Conservation (phyloP, 2,797 vertebrate genomes). For the Balearica regulorum region DNA sequence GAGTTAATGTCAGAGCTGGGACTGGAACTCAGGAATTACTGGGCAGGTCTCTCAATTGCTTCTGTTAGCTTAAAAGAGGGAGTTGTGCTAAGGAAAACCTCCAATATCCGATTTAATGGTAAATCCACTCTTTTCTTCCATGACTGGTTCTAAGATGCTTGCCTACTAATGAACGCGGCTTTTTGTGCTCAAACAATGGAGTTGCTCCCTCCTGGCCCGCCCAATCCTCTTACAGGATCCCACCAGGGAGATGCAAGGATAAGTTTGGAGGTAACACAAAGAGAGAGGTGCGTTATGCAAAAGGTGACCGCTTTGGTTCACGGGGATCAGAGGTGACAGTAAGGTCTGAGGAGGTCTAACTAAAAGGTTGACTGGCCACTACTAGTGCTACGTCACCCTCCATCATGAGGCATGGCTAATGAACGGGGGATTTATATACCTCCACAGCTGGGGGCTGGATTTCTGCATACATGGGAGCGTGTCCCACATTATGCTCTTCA, state of each 20-base stretch:
- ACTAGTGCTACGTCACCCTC: not conserved
- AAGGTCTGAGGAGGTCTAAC: not conserved
- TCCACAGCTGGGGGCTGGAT: not conserved
- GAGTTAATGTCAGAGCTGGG: slow-evolving; percentile 29
- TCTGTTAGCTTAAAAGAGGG: slow-evolving; percentile 24
- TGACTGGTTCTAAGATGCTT: not conserved
- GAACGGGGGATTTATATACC: not conserved
- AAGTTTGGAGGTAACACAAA: not conserved
- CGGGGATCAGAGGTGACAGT: not conserved
- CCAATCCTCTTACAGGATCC: slow-evolving; percentile 50
- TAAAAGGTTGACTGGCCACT: not conserved
- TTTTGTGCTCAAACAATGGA: slow-evolving; percentile 35
- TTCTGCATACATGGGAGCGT: fast-evolving
- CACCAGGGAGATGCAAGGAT: not conserved
- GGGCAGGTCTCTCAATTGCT: slow-evolving; percentile 20
- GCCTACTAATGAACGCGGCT: not conserved
- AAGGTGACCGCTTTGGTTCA: not conserved
- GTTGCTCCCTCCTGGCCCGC: slow-evolving; percentile 15
- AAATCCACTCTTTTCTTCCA: slow-evolving; percentile 43
- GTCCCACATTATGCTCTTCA: not conserved
- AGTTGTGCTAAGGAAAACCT: slow-evolving; percentile 33
- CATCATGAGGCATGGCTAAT: not conserved
- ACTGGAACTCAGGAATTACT: slow-evolving; percentile 35
- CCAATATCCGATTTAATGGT: slow-evolving; percentile 51
- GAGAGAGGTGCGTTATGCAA: not conserved